A percentile compares a stretch with the other conserved stretches of the same genome.
These are phyloP conservation scores for Azemiops feae DNA, from an alignment of 2,113 vertebrate species.

Conservation along the genomic window DNA sequence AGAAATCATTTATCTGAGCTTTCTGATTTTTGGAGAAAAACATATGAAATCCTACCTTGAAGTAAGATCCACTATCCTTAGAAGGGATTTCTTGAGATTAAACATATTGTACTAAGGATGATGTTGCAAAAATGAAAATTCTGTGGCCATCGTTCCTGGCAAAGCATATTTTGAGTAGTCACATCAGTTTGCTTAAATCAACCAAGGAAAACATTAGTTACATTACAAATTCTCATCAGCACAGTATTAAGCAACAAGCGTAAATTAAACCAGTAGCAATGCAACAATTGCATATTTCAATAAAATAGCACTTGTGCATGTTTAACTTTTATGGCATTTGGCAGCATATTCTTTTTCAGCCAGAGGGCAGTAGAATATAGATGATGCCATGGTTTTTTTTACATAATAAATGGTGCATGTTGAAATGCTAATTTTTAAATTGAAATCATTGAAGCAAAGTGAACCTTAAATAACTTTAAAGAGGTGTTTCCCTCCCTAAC, in stretches of 20 bases:
- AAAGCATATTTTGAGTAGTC: neutral
- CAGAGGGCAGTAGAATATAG: constrained; percentile 35
- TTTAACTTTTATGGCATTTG: constrained; percentile 43
- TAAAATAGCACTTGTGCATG: constrained; percentile 48
- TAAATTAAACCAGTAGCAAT: constrained; percentile 6
- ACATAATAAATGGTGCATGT: constrained; percentile 6
- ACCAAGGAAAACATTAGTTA: neutral
- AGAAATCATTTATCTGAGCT: neutral
- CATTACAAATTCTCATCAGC: constrained; percentile 36
- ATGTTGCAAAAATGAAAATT: neutral
- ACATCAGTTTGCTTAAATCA: neutral
- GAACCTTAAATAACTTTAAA: constrained; percentile 54
- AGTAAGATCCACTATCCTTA: neutral
- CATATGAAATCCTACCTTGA: neutral
- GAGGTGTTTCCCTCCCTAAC: constrained; percentile 46
- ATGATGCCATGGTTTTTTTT: neutral
- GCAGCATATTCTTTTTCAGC: constrained; percentile 31
- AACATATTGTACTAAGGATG: neutral
- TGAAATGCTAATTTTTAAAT: constrained; percentile 49
- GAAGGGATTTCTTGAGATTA: neutral
- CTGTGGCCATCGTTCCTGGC: neutral
- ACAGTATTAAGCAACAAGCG: constrained; percentile 42
- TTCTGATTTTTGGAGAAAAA: neutral
- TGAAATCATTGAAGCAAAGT: constrained; percentile 46
- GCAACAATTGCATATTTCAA: constrained; percentile 51